Evolutionary conservation across 2,888 invertebrate genomes (phyloP), one percentile per base, ranked within the genome.

Genomic region (Ophioninae sp.): DNA sequence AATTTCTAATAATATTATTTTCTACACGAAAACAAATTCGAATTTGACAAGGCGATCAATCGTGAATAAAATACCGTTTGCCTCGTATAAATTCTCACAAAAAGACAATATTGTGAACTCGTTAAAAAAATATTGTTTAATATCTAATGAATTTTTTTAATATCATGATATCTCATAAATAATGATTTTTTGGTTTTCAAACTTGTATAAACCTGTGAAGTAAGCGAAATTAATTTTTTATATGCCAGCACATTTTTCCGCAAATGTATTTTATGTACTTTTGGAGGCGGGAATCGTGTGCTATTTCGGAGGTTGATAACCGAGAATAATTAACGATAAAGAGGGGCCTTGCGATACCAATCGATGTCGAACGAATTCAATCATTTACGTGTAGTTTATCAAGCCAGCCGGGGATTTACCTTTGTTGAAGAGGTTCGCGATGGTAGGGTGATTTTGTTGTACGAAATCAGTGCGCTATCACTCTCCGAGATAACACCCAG

Each of bases 401-500:
- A 41, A 76, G 37, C 59, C 13, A 23, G 41, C 6, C 9, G 41
- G 76, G 76, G 76, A 67, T 76, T 75, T 41, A 59, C 76, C 67
- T 73, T 63, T 63, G 2, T 41, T 61, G 9, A 6, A 6, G n/a
- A 61, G 7, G 1, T 13, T 20, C 10, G 30, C 7, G 51, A 51
- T 51, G 51, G 2, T 3, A 17, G 17, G 51, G 51, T 17, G 17
- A 51, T 17, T 51, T 51, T 5, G 17, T 0, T 51, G 6, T 5
- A 20, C 63, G 22, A 39, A 5, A 20, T 17, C 41, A 73, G 30
- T 30, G 51, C n/a, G 59, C 39, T 44, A 23, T 44, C 65, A 65
- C 65, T 73, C 61, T n/a, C 22, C 20, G 44, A 63, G 59, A 73
- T 73, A 73, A 73, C n/a, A 17, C 6, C 6, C 9, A 71, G 39